phyloP scores from a whole-genome alignment of 1,140 invertebrate genomes.

The Atta cephalotes region DNA sequence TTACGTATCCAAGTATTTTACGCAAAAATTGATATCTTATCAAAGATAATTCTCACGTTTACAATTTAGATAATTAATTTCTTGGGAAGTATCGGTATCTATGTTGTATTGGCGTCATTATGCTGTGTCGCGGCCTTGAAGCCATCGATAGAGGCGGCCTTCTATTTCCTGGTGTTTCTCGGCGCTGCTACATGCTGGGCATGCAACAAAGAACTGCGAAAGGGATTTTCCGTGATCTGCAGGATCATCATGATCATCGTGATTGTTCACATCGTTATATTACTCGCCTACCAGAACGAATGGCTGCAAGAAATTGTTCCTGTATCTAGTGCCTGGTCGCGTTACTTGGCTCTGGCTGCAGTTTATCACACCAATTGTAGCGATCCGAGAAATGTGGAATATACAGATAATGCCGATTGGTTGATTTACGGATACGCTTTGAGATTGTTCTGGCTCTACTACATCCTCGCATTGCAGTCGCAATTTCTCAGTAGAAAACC shows the following conservation, averaged over 20 bases:
- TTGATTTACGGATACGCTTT: slow-evolving; percentile 91
- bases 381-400: slow-evolving; percentile 89
- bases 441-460: slow-evolving; percentile 91
- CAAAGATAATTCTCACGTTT: slow-evolving; percentile 19
- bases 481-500: slow-evolving; percentile 89
- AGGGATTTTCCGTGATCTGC: slow-evolving; percentile 91
- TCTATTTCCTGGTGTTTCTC: slow-evolving; percentile 96
- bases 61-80: slow-evolving; percentile 84
- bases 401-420: slow-evolving; percentile 88
- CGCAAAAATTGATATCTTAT: background rate
- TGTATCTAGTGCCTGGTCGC: slow-evolving; percentile 89
- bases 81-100: slow-evolving; percentile 88
- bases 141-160: slow-evolving; percentile 92
- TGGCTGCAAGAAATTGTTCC: slow-evolving; percentile 92
- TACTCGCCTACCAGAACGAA: slow-evolving; percentile 96
- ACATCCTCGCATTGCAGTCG: slow-evolving; percentile 90
- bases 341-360: slow-evolving; percentile 90
- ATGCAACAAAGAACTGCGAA: slow-evolving; percentile 91
- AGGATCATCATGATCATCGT: slow-evolving; percentile 91
- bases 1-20: background rate
- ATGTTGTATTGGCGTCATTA: slow-evolving; percentile 90
- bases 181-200: slow-evolving; percentile 95
- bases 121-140: slow-evolving; percentile 92
- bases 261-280: slow-evolving; percentile 90
- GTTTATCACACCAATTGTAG: slow-evolving; percentile 87